A percentile compares a stretch with the other conserved stretches of the same genome.
Evolutionary conservation across 2,888 invertebrate species (phyloP).

Genomic region (Tetanocera ferruginea): DNA sequence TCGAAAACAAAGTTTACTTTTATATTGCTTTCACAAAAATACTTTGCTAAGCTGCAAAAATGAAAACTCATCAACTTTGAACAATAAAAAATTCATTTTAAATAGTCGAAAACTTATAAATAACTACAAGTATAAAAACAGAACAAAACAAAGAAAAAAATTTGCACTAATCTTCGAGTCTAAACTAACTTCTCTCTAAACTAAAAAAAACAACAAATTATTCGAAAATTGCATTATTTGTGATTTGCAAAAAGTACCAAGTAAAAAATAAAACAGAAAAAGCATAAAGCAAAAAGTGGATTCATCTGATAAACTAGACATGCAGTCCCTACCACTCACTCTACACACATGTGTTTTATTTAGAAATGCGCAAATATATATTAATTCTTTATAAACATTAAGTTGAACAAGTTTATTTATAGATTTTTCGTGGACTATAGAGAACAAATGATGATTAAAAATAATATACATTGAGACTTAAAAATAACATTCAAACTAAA

Average conservation of each 20-base stretch:
- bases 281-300: background rate
- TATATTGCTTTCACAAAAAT: too few species aligned
- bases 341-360: constrained; percentile 50
- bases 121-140: background rate
- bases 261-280: constrained; percentile 16
- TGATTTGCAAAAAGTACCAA: constrained; percentile 22
- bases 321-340: constrained; percentile 21
- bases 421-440: constrained; percentile 49
- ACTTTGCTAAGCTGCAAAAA: too few species aligned
- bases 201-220: constrained; percentile 3
- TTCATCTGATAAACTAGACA: constrained; percentile 31
- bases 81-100: too few species aligned
- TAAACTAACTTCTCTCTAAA: background rate
- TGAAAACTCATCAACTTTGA: too few species aligned
- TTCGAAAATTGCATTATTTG: background rate
- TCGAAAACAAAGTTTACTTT: too few species aligned
- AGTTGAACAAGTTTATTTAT: constrained; percentile 64
- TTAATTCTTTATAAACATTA: constrained; percentile 51
- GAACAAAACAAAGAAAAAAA: background rate
- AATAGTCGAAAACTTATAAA: too few species aligned
- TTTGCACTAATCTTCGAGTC: background rate
- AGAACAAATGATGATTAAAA: constrained; percentile 46
- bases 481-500: constrained; percentile 32
- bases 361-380: constrained; percentile 65
- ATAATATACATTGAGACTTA: constrained; percentile 35